Evolutionary conservation across 2,113 vertebrate genomes (phyloP).

Genomic region (Larimichthys polyactis): DNA sequence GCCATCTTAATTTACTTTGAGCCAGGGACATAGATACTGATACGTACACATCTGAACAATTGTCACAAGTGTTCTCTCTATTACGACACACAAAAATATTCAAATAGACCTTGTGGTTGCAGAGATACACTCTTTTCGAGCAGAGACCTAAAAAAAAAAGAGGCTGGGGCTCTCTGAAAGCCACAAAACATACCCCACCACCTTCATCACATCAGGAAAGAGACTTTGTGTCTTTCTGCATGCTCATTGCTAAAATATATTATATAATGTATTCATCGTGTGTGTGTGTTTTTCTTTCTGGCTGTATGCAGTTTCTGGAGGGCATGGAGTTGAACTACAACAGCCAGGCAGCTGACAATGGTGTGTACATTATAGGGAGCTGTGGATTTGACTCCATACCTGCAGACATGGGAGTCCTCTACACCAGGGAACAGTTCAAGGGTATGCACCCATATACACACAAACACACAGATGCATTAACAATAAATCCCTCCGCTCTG

Average conservation of each 20-base stretch:
- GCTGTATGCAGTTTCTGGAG: conserved; percentile 91
- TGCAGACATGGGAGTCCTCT: conserved; percentile 94
- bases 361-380: conserved; percentile 93
- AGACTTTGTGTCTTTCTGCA: background rate
- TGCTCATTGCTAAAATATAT: background rate
- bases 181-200: background rate
- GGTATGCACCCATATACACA: conserved; percentile 77
- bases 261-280: background rate
- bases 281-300: conserved; percentile 38
- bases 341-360: conserved; percentile 89
- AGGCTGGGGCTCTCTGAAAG: background rate
- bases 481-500: too few relatives aligned
- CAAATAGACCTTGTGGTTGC: too few relatives aligned
- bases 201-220: background rate
- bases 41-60: too few relatives aligned
- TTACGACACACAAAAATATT: too few relatives aligned
- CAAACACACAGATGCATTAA: background rate
- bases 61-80: too few relatives aligned
- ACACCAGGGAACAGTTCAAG: conserved; percentile 91
- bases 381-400: conserved; percentile 98
- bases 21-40: too few relatives aligned
- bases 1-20: too few relatives aligned
- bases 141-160: too few relatives aligned
- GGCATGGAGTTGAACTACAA: conserved; percentile 92
- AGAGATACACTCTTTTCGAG: too few relatives aligned